Percentiles rank a stretch among this genome's conserved stretches.
Evolutionary conservation across 2,113 vertebrate species (phyloP).

Genomic region (Epinephelus cyanopodus): DNA sequence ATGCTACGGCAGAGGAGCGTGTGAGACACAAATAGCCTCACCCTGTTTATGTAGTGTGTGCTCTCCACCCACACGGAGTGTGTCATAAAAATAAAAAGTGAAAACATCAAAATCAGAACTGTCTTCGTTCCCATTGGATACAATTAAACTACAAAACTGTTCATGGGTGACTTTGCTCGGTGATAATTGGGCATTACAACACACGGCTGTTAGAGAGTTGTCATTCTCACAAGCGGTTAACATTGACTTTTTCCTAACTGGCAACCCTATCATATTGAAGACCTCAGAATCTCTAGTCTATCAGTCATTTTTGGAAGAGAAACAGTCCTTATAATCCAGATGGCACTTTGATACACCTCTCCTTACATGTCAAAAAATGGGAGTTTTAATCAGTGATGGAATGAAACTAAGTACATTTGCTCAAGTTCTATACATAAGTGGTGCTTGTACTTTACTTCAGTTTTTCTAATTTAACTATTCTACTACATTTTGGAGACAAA

Average conservation of each 20-base stretch:
- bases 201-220: background rate
- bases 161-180: background rate
- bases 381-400: background rate
- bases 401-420: background rate
- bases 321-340: conserved; percentile 10
- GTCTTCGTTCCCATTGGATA: background rate
- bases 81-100: background rate
- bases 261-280: background rate
- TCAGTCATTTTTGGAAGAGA: background rate
- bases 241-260: background rate
- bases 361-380: background rate
- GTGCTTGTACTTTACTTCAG: no score
- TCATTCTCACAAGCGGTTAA: background rate
- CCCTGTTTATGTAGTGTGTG: background rate
- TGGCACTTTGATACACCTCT: conserved; percentile 11
- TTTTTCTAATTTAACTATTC: no score
- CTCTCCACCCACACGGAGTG: background rate
- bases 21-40: background rate
- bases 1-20: background rate
- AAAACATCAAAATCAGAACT: background rate
- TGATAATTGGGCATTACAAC: background rate
- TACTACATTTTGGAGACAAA: no score
- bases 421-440: no score
- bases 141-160: background rate
- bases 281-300: background rate